Evolutionary conservation across 2,113 vertebrate genomes (phyloP), one percentile per base, ranked within the genome.

Genomic region (Lophius piscatorius): DNA sequence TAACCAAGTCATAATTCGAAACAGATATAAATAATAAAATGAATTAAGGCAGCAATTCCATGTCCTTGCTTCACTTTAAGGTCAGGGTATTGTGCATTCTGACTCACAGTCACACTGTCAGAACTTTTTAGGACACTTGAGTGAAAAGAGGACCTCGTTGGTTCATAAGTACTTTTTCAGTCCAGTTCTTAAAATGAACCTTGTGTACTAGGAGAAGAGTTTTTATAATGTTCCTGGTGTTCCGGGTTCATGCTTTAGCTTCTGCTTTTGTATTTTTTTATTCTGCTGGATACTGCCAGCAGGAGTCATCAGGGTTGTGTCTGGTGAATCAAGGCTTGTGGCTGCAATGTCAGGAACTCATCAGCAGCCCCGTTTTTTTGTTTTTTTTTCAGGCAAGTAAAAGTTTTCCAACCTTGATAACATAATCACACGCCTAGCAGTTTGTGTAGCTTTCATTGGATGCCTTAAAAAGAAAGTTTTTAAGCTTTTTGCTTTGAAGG

Each of bases 281-380:
- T 35, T 14, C 4, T 38, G 23, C 22, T 28, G 33, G 31, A 6
- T 28, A 20, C 56, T 36, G 48, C 14, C 13, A 21, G 12, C 34
- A 13, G 41, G 29, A 18, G 5, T 46, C 26, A 29, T 9, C 29
- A 36, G 28, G 24, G 3, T 22, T 18, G 45, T 46, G 50, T 13
- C 18, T 55, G 21, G 63, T 38, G 17, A 55, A 29, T 28, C 1
- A 49, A 44, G 29, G 21, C 23, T 44, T 67, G 39, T 48, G 38
- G 33, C 35, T 17, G 2, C 39, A 31, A 23, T n/a, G 23, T 57
- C 54, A 57, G 35, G n/a, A 48, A 58, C 14, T 20, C 9, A 41
- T 28, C 4, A 28, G 26, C 4, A 28, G 8, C 26, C n/a, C n/a
- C n/a, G n/a, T n/a, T n/a, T n/a, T n/a, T n/a, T n/a, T n/a, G n/a